Conservation (phyloP, 2,888 invertebrate species). For the Electrophaes corylata region DNA sequence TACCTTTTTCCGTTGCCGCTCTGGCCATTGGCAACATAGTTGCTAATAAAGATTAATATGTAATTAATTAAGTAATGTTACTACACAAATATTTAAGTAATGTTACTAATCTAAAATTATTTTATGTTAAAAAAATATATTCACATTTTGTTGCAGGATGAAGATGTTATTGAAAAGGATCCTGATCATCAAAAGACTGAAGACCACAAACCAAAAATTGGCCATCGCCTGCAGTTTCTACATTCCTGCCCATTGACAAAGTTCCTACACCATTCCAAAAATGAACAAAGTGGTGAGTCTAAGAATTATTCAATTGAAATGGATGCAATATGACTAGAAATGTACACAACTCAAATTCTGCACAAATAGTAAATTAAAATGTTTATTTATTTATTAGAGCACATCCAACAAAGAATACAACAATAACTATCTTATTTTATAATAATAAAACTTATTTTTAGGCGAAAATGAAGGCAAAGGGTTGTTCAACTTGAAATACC, state of each 20-base stretch:
- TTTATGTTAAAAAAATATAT: neutral
- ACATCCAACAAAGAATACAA: too few species aligned
- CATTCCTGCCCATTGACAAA: conserved; percentile 72
- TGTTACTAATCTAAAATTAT: too few species aligned
- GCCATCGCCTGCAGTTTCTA: conserved; percentile 67
- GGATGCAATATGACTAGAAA: neutral
- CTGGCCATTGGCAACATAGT: too few species aligned
- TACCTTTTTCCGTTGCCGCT: too few species aligned
- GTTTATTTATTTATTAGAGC: neutral
- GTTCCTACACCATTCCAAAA: conserved; percentile 65
- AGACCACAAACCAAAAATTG: conserved; percentile 65
- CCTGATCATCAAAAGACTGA: conserved; percentile 68
- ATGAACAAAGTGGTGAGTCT: conserved; percentile 58
- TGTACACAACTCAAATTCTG: neutral
- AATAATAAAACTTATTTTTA: conserved; percentile 25
- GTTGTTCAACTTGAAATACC: conserved; percentile 66
- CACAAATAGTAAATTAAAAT: neutral
- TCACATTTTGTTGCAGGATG: conserved; percentile 55
- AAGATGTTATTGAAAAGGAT: conserved; percentile 73
- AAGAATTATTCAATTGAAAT: neutral
- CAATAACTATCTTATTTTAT: too few species aligned
- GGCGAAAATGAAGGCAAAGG: conserved; percentile 51
- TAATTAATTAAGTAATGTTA: too few species aligned
- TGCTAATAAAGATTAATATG: too few species aligned
- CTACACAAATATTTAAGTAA: too few species aligned